Evolutionary conservation across 2,797 vertebrate species (phyloP).

Genomic region (Microchirus variegatus): DNA sequence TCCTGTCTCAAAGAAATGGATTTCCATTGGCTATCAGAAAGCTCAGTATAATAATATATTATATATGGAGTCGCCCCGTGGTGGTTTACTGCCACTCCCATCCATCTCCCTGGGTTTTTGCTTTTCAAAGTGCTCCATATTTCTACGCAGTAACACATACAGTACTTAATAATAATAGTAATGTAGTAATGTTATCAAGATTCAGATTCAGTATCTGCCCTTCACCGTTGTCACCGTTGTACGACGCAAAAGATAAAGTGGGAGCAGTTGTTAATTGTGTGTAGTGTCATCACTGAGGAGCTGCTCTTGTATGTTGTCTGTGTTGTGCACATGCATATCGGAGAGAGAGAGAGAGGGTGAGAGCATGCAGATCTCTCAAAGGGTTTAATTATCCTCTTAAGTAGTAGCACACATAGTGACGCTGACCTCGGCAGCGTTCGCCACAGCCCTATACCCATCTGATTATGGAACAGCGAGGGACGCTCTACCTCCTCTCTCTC

Average conservation of each 20-base stretch:
- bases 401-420: slow-evolving; percentile 60
- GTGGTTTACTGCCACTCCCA: too few species aligned
- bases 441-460: slow-evolving; percentile 41
- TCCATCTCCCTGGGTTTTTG: too few species aligned
- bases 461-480: slow-evolving; percentile 30
- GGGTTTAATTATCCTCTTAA: slow-evolving; percentile 80
- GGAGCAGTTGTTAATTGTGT: slow-evolving; percentile 10
- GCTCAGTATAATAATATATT: too few species aligned
- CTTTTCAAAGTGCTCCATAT: too few species aligned
- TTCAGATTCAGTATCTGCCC: too few species aligned
- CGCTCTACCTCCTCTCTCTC: slow-evolving; percentile 21
- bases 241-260: background rate
- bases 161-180: too few species aligned
- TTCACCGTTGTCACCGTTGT: too few species aligned
- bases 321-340: slow-evolving; percentile 41
- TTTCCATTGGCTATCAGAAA: too few species aligned
- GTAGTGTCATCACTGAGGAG: slow-evolving; percentile 21
- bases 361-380: slow-evolving; percentile 57
- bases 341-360: slow-evolving; percentile 8
- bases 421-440: slow-evolving; percentile 62
- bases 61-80: too few species aligned
- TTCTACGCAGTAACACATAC: too few species aligned
- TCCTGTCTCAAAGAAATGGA: too few species aligned
- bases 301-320: slow-evolving; percentile 30
- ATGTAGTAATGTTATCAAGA: too few species aligned